Conservation (phyloP, 2,888 invertebrate genomes). For the Xylocampa areola region DNA sequence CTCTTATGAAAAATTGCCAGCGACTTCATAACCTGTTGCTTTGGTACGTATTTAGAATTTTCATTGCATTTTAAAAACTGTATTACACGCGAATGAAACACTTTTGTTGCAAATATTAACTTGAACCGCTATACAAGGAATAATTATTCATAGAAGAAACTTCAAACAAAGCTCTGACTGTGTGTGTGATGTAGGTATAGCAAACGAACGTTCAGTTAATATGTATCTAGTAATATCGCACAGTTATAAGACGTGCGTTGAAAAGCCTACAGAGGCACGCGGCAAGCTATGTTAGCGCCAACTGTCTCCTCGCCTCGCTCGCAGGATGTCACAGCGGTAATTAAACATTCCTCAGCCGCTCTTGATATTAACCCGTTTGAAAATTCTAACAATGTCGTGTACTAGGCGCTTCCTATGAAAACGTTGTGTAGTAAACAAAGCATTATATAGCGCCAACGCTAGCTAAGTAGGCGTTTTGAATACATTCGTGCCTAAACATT, state of each 20-base stretch:
- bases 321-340: slow-evolving; percentile 80
- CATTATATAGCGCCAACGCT: slow-evolving; percentile 22
- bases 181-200: neutral
- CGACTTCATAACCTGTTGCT: slow-evolving; percentile 58
- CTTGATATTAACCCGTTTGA: slow-evolving; percentile 83
- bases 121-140: slow-evolving; percentile 1
- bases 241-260: slow-evolving; percentile 43
- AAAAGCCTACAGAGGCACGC: slow-evolving; percentile 57
- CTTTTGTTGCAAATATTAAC: slow-evolving; percentile 6
- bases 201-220: slow-evolving; percentile 9
- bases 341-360: slow-evolving; percentile 82
- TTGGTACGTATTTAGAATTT: slow-evolving; percentile 37
- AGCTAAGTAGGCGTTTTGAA: slow-evolving; percentile 50
- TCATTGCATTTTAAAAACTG: slow-evolving; percentile 32
- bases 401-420: slow-evolving; percentile 74
- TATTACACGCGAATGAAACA: slow-evolving; percentile 8
- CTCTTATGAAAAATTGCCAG: slow-evolving; percentile 68
- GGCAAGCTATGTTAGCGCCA: slow-evolving; percentile 57
- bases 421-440: slow-evolving; percentile 56
- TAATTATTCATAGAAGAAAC: slow-evolving; percentile 10
- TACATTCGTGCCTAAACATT: slow-evolving; percentile 48
- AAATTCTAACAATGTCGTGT: slow-evolving; percentile 84
- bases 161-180: slow-evolving; percentile 1
- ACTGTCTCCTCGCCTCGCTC: slow-evolving; percentile 57
- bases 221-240: slow-evolving; percentile 9